Evolutionary conservation across 2,797 vertebrate species (phyloP), one percentile per base, ranked within the genome.

Genomic region (Urosaurus nigricauda): DNA sequence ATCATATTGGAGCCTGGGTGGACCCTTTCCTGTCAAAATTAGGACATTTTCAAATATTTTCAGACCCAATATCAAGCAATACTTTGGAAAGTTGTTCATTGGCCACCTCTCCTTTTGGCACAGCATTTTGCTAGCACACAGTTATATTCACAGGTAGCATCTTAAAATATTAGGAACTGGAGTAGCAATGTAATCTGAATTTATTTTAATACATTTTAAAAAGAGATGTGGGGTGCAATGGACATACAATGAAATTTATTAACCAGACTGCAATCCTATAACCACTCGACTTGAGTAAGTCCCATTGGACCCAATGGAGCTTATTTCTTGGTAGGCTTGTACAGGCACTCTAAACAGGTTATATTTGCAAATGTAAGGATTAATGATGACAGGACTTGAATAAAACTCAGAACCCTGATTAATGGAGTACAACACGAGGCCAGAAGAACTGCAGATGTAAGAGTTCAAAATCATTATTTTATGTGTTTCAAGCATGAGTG

Each of bases 361-460:
- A 13, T 86, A 29, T 94, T 92, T 92, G 87, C 53, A 89, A 90
- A 93, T 5, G 32, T n/a, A 89, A 56, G 35, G 79, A 83, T 92
- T 94, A 82, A 68, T 89, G 58, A 83, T 86, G 91, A 87, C 89
- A 78, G 37, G 58, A 60, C 88, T 91, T 78, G 77, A 86, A 81
- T 84, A 79, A 68, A 91, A 93, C 8, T 87, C 81, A 85, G 56
- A 65, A 78, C 81, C 89, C 88, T 6, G 2, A 88, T 84, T 92
- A 24, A 40, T 70, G 83, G 74, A 89, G 84, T 84, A 78, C 90
- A 92, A 85, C 5, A 89, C 87, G 84, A 88, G 83, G 82, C 8
- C 51, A 85, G 40, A 91, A 91, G 85, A 3, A 16, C 84, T 82
- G 29, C 1, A 24, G 80, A 11, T 83, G 14, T 80, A 87, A 87